These are phyloP conservation scores for Andrena hattorfiana DNA, from an alignment of 2,888 invertebrate species.

Conservation along the genomic window DNA sequence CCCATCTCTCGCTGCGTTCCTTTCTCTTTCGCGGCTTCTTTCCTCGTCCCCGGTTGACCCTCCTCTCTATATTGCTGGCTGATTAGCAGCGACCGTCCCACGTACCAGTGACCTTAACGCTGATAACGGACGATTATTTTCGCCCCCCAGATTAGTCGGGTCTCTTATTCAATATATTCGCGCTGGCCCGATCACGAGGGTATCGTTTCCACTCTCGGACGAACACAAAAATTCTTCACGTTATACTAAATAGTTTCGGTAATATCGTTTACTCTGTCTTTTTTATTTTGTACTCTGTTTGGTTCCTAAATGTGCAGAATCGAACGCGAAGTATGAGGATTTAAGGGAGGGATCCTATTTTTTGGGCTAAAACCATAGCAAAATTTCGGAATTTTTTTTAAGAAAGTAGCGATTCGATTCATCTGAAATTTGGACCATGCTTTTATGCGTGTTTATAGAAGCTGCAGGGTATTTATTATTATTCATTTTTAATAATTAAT, in stretches of 20 bases:
- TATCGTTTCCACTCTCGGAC: not conserved
- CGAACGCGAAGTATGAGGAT: too few species aligned
- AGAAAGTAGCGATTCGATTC: too few species aligned
- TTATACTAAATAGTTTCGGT: not conserved
- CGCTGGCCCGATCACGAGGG: not conserved
- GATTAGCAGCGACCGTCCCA: slow-evolving; percentile 62
- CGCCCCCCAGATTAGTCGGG: slow-evolving; percentile 31
- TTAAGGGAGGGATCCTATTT: too few species aligned
- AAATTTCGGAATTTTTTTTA: too few species aligned
- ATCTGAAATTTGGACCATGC: too few species aligned
- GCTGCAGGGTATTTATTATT: too few species aligned
- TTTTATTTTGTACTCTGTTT: too few species aligned
- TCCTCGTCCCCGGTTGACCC: slow-evolving; percentile 30
- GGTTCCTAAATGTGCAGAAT: too few species aligned
- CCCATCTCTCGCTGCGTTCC: slow-evolving; percentile 20
- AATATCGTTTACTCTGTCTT: too few species aligned
- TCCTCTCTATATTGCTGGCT: slow-evolving; percentile 57
- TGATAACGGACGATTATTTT: slow-evolving; percentile 71
- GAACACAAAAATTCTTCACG: not conserved
- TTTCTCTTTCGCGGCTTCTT: slow-evolving; percentile 18
- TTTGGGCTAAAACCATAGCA: too few species aligned
- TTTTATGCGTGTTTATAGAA: too few species aligned
- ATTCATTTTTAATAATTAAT: too few species aligned
- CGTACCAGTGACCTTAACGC: slow-evolving; percentile 59
- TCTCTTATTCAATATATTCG: slow-evolving; percentile 47